Conservation (phyloP, 2,113 vertebrate genomes). For the Poeciliopsis prolifica region DNA sequence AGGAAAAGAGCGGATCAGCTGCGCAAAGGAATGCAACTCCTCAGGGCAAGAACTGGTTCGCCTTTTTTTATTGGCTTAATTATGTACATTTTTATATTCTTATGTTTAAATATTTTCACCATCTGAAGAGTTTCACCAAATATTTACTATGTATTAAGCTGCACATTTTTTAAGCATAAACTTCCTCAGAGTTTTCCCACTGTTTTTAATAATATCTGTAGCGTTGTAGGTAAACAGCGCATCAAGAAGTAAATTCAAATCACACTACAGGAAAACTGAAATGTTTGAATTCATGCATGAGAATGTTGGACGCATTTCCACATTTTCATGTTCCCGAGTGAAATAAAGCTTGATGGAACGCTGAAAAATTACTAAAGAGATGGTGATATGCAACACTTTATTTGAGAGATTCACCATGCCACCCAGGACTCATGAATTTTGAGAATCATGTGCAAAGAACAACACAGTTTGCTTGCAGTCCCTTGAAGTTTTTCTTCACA, state of each 20-base stretch:
- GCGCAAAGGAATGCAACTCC: constrained; percentile 26
- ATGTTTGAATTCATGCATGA: background rate
- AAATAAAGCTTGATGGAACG: background rate
- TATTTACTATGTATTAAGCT: background rate
- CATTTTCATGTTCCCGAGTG: background rate
- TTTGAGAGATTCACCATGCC: background rate
- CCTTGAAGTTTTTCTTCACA: no score
- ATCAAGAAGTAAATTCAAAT: background rate
- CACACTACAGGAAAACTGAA: background rate
- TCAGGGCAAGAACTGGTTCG: constrained; percentile 10
- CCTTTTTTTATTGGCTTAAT: background rate
- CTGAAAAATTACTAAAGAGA: background rate
- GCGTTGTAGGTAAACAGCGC: background rate
- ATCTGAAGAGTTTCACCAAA: background rate
- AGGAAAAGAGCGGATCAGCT: constrained; percentile 54
- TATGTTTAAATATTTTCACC: background rate
- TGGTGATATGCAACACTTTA: background rate
- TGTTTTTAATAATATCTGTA: background rate
- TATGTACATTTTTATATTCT: background rate
- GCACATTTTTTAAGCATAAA: background rate
- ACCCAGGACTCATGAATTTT: background rate
- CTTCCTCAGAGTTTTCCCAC: background rate
- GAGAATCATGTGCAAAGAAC: background rate
- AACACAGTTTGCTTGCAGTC: background rate
- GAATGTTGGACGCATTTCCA: background rate